Evolutionary conservation across 30 jellyfish, hydroid and myxozoan species (phyloP).

Genomic region (Turritopsis rubra): DNA sequence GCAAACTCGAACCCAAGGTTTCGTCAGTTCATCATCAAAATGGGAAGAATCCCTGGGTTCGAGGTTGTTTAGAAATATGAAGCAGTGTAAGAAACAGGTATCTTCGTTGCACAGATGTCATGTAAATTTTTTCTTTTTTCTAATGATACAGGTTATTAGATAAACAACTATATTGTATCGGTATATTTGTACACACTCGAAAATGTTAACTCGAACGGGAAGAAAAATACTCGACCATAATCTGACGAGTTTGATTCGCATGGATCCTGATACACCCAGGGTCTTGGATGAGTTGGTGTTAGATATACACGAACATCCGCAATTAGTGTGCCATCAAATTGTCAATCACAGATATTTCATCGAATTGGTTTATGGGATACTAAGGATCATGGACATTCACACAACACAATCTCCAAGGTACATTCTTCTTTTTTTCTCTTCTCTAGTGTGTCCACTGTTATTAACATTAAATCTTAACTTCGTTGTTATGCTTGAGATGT

Average conservation of each 20-base stretch:
- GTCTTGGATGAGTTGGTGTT: constrained; percentile 69
- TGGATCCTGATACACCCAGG: constrained; percentile 44
- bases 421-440: neutral
- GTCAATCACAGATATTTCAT: constrained; percentile 58
- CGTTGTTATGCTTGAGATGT: no score
- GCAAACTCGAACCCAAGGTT: neutral
- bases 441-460: neutral
- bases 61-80: neutral
- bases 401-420: constrained; percentile 79
- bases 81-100: neutral
- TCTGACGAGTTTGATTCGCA: constrained; percentile 47
- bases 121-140: neutral
- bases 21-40: neutral
- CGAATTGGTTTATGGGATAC: constrained; percentile 72
- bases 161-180: neutral
- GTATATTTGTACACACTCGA: neutral
- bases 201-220: constrained; percentile 30
- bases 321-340: constrained; percentile 62
- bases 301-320: constrained; percentile 77
- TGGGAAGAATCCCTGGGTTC: neutral
- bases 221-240: constrained; percentile 57
- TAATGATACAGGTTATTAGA: neutral
- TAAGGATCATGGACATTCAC: constrained; percentile 58
- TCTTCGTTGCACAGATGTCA: neutral
- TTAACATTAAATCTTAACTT: neutral